These are phyloP conservation scores for Cheilosia pagana DNA, from an alignment of 2,888 invertebrate species.

Conservation along the genomic window DNA sequence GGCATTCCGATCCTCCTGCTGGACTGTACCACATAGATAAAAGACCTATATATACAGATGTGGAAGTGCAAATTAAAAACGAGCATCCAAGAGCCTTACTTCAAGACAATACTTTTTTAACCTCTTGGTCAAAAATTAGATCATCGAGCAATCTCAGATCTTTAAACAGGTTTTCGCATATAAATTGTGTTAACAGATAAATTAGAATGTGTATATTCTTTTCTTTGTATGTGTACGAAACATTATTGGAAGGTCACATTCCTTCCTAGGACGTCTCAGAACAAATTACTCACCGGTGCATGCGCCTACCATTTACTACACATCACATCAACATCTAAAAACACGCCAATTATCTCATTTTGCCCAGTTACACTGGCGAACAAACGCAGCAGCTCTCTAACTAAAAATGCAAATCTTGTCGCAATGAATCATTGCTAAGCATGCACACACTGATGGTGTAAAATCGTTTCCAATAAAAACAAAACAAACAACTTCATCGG, in stretches of 20 bases:
- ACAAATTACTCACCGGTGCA: conserved; percentile 44
- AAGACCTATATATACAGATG: background rate
- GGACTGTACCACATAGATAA: background rate
- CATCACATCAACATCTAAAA: conserved; percentile 51
- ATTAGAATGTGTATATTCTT: too few relatives aligned
- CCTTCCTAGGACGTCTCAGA: conserved; percentile 73
- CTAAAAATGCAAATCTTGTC: conserved; percentile 48
- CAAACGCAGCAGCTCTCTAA: conserved; percentile 7
- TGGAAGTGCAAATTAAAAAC: too few relatives aligned
- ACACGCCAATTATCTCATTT: conserved; percentile 55
- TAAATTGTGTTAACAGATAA: too few relatives aligned
- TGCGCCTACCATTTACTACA: background rate
- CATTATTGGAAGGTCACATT: conserved; percentile 66
- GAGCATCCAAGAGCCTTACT: too few relatives aligned
- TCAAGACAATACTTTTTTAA: too few relatives aligned
- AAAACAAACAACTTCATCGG: background rate
- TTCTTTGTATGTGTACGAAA: too few relatives aligned
- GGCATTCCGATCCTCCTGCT: background rate
- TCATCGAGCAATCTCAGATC: too few relatives aligned
- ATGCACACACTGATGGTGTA: background rate
- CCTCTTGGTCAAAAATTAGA: too few relatives aligned
- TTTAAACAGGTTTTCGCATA: too few relatives aligned
- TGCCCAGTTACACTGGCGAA: conserved; percentile 6
- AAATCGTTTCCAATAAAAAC: conserved; percentile 26
- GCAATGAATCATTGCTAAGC: conserved; percentile 49